A percentile compares a stretch with the other conserved stretches of the same genome.
Evolutionary conservation across 2,797 vertebrate species (phyloP).

Genomic region (Coluber constrictor): DNA sequence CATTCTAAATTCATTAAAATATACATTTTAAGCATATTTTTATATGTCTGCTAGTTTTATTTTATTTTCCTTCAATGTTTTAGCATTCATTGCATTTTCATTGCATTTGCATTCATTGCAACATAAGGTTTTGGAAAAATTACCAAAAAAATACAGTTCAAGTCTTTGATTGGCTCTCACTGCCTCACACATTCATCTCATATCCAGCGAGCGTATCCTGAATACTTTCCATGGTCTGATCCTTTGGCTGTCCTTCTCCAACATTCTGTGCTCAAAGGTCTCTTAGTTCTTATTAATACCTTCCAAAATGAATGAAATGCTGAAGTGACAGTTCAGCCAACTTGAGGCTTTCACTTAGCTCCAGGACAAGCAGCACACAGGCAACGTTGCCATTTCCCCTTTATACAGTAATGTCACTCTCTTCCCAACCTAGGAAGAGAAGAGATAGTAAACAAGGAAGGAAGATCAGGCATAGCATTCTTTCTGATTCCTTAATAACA

Average conservation of each 20-base stretch:
- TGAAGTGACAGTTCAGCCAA: slow-evolving; percentile 16
- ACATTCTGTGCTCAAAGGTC: slow-evolving; percentile 18
- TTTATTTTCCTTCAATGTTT: neutral
- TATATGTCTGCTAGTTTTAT: neutral
- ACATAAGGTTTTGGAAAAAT: neutral
- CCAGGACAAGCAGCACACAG: neutral
- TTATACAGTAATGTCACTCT: neutral
- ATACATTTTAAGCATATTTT: neutral
- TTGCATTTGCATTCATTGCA: too few species aligned
- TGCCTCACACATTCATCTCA: neutral
- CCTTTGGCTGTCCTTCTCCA: slow-evolving; percentile 10
- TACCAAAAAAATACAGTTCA: neutral
- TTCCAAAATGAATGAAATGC: slow-evolving; percentile 4
- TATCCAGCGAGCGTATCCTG: neutral
- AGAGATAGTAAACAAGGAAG: neutral
- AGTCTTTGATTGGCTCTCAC: neutral
- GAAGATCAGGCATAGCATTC: neutral
- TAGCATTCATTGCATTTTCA: neutral
- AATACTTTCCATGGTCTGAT: neutral
- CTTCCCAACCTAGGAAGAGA: neutral
- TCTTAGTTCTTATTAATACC: slow-evolving; percentile 36
- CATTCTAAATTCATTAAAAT: neutral
- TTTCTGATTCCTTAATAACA: neutral
- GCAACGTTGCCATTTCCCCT: neutral
- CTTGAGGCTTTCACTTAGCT: slow-evolving; percentile 10